Conservation (phyloP, 1,140 invertebrate genomes). For the Anoplolepis gracilipes region DNA sequence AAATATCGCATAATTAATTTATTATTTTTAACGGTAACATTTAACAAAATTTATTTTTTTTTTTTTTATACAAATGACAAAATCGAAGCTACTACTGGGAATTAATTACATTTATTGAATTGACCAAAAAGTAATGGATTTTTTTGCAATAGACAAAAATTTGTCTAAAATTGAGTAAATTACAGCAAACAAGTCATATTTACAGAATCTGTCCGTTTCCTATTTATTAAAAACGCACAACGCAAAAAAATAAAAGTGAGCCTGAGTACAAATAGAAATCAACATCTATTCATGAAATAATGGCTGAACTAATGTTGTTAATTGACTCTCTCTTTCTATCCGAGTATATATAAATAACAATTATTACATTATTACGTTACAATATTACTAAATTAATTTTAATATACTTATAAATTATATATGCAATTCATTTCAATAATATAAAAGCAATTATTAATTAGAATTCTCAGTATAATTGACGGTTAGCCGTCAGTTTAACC, state of each 20-base stretch:
- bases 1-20: conserved; percentile 9
- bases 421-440: background rate
- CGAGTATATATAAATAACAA: background rate
- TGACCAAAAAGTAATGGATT: too few species aligned
- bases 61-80: background rate
- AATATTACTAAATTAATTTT: conserved; percentile 9
- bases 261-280: background rate
- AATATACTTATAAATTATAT: conserved; percentile 13
- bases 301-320: conserved; percentile 1
- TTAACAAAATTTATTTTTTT: background rate
- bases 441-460: background rate
- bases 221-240: background rate
- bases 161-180: conserved; percentile 15
- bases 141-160: background rate
- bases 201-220: background rate
- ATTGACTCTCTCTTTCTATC: background rate
- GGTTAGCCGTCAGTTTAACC: background rate
- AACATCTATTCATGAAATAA: conserved; percentile 11
- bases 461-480: background rate
- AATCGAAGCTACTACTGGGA: background rate
- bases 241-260: background rate
- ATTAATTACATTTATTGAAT: conserved; percentile 7
- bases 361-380: background rate
- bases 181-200: background rate
- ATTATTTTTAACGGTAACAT: too few species aligned